Percentiles rank a stretch among this genome's conserved stretches.
These are phyloP conservation scores for Phrynocephalus versicolor DNA, from an alignment of 2,113 vertebrate genomes.

Conservation along the genomic window DNA sequence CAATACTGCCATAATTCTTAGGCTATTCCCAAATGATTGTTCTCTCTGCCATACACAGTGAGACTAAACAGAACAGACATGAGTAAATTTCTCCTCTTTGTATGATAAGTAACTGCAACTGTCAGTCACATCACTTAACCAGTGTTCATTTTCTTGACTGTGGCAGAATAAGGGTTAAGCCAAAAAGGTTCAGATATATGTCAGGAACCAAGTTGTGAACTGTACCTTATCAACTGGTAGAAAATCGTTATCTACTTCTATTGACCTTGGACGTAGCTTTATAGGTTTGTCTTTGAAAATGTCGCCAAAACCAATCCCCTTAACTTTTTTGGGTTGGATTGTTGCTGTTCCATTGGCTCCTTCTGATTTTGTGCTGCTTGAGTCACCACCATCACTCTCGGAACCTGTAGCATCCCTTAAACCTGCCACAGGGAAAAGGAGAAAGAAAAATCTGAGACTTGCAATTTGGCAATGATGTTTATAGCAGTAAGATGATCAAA, in stretches of 20 bases:
- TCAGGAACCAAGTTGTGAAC: slow-evolving; percentile 45
- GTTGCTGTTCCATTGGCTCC: slow-evolving; percentile 85
- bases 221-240: slow-evolving; percentile 84
- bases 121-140: background rate
- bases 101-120: slow-evolving; percentile 1
- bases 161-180: slow-evolving; percentile 27
- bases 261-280: slow-evolving; percentile 92
- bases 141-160: background rate
- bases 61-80: background rate
- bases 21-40: background rate
- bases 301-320: slow-evolving; percentile 96
- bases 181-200: background rate
- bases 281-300: slow-evolving; percentile 98
- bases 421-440: slow-evolving; percentile 73
- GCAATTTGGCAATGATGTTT: background rate
- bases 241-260: slow-evolving; percentile 88
- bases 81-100: background rate
- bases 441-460: slow-evolving; percentile 51
- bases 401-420: slow-evolving; percentile 92
- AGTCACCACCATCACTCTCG: slow-evolving; percentile 92
- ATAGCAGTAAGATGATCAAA: background rate
- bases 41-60: slow-evolving; percentile 8
- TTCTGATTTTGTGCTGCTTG: slow-evolving; percentile 86
- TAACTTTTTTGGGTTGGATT: slow-evolving; percentile 95
- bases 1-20: background rate